These are phyloP conservation scores for Acanthornis magna DNA, from an alignment of 2,797 vertebrate species.

Conservation along the genomic window DNA sequence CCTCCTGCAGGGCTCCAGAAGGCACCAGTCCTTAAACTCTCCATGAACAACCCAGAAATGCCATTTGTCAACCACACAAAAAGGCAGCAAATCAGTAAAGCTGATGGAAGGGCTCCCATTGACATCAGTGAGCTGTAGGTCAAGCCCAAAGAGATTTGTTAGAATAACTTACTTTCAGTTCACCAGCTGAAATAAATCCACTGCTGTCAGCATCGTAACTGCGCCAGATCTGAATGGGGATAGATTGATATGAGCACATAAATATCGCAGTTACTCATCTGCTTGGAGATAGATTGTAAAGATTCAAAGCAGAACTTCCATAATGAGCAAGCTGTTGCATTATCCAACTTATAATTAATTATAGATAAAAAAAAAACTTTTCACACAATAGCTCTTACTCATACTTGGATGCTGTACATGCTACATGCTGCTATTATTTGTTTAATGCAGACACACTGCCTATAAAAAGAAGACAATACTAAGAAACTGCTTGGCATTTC, in stretches of 20 bases:
- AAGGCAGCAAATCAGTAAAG: neutral
- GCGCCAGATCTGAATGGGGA: conserved; percentile 88
- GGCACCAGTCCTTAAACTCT: neutral
- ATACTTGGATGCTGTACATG: neutral
- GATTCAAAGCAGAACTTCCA: neutral
- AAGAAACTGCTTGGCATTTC: neutral
- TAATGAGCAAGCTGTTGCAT: neutral
- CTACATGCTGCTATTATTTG: neutral
- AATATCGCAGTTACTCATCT: conserved; percentile 11
- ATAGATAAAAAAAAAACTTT: neutral
- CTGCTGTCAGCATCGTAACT: conserved; percentile 93
- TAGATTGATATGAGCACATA: neutral
- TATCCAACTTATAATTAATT: neutral
- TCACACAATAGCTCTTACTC: conserved; percentile 1
- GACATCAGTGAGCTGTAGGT: neutral
- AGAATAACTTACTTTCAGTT: conserved; percentile 83
- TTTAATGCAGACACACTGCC: neutral
- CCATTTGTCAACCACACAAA: neutral
- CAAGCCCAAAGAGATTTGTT: neutral
- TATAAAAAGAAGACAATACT: conserved; percentile 5
- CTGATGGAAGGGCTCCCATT: neutral
- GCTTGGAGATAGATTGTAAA: neutral
- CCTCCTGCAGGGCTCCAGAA: neutral
- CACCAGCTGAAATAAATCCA: conserved; percentile 90
- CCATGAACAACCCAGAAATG: neutral